Evolutionary conservation across 2,888 invertebrate species (phyloP).

Genomic region (Caradrina kadenii): DNA sequence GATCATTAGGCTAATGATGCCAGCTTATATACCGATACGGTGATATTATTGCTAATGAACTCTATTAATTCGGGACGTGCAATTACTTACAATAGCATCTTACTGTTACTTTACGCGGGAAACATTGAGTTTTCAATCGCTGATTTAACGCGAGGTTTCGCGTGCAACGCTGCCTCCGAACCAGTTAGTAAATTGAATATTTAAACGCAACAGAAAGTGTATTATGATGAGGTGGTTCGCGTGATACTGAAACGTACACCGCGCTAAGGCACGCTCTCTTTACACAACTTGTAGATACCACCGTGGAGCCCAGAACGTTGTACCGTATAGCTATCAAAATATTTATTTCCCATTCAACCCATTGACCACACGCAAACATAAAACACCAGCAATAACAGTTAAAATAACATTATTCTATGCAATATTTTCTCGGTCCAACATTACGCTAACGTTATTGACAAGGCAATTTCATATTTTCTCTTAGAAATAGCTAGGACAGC

Average conservation of each 20-base stretch:
- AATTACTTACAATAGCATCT: conserved; percentile 63
- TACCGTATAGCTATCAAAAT: conserved; percentile 25
- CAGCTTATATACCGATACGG: conserved; percentile 78
- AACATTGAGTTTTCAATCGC: conserved; percentile 55
- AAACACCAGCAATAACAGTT: conserved; percentile 27
- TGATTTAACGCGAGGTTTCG: conserved; percentile 46
- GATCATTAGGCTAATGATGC: conserved; percentile 81
- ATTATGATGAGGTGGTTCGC: conserved; percentile 72
- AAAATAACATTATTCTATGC: conserved; percentile 25
- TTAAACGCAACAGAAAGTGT: conserved; percentile 70
- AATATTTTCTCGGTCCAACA: conserved; percentile 17
- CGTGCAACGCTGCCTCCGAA: conserved; percentile 48
- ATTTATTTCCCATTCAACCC: conserved; percentile 35
- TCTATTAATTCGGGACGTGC: conserved; percentile 77
- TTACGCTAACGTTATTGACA: conserved; percentile 7
- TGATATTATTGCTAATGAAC: conserved; percentile 79
- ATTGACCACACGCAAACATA: conserved; percentile 34
- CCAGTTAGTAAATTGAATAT: conserved; percentile 73
- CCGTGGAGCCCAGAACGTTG: background rate
- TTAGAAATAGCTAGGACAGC: conserved; percentile 14
- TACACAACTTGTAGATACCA: conserved; percentile 27
- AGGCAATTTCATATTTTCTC: conserved; percentile 24
- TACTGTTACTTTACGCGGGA: conserved; percentile 37
- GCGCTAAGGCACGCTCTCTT: conserved; percentile 40
- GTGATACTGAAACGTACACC: conserved; percentile 62